A percentile compares a stretch with the other conserved stretches of the same genome.
These are phyloP conservation scores for Uloborus diversus DNA, from an alignment of 1,140 invertebrate species.

Conservation along the genomic window DNA sequence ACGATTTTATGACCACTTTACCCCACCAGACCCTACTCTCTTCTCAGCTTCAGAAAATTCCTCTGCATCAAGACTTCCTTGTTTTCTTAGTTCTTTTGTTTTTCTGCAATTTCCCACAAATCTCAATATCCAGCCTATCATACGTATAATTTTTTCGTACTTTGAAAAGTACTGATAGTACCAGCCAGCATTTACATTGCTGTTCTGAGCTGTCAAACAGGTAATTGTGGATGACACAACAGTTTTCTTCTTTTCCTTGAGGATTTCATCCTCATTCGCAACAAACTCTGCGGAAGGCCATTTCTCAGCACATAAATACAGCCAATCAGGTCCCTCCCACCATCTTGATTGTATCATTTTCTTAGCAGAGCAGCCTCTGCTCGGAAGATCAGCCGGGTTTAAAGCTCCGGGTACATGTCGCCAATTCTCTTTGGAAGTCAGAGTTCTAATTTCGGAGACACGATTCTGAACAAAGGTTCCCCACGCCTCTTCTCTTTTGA, in stretches of 20 bases:
- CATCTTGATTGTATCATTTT: neutral
- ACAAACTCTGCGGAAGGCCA: conserved; percentile 22
- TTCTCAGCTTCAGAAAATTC: conserved; percentile 37
- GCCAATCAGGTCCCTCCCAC: conserved; percentile 15
- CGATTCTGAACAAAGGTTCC: conserved; percentile 6
- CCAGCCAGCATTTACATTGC: neutral
- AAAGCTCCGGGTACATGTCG: conserved; percentile 6
- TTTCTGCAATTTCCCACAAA: neutral
- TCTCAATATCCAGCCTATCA: conserved; percentile 25
- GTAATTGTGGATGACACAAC: neutral
- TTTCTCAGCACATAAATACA: neutral
- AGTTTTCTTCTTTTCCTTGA: conserved; percentile 32
- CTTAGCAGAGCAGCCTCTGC: neutral
- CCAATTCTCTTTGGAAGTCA: neutral
- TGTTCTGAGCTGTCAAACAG: neutral
- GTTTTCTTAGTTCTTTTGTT: conserved; percentile 6
- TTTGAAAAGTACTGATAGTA: conserved; percentile 3
- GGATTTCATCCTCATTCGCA: conserved; percentile 30
- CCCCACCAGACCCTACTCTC: too few relatives aligned
- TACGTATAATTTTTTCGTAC: neutral
- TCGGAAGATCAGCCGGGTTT: conserved; percentile 16
- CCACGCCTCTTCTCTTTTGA: conserved; percentile 8
- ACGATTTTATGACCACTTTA: too few relatives aligned
- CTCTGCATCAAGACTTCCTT: neutral
- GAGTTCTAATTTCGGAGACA: neutral